These are phyloP conservation scores for Cyclophora albipunctata DNA, from an alignment of 2,888 invertebrate genomes.

Conservation along the genomic window DNA sequence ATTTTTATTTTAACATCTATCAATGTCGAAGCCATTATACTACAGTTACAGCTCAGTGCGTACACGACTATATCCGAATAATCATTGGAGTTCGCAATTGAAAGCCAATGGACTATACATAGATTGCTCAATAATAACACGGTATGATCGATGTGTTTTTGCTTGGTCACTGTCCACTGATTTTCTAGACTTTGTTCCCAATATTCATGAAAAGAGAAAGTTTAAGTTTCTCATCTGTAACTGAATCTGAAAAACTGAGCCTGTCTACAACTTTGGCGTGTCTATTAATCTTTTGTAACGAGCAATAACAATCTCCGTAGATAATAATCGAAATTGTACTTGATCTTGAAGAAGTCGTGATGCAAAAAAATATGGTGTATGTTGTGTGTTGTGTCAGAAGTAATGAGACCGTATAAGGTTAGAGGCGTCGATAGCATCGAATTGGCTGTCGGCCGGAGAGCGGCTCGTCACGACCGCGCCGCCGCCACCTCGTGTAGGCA, in stretches of 20 bases:
- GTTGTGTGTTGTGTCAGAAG: constrained; percentile 29
- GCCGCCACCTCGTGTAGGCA: constrained; percentile 49
- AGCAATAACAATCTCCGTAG: too few species aligned
- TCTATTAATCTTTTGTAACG: too few species aligned
- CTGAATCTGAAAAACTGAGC: too few species aligned
- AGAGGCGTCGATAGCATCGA: constrained; percentile 44
- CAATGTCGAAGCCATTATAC: too few species aligned
- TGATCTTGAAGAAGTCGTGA: constrained; percentile 29
- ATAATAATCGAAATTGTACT: constrained; percentile 7
- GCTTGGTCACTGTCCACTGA: constrained; percentile 30
- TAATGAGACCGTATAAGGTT: constrained; percentile 30
- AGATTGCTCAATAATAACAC: constrained; percentile 28
- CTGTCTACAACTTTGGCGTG: too few species aligned
- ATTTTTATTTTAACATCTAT: too few species aligned
- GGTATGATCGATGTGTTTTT: constrained; percentile 40
- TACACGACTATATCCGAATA: too few species aligned
- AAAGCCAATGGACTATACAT: neutral
- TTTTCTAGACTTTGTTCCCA: constrained; percentile 37
- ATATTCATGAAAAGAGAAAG: constrained; percentile 43
- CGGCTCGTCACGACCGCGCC: constrained; percentile 52
- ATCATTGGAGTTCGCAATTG: too few species aligned
- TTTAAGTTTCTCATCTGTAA: constrained; percentile 4
- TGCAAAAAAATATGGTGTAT: constrained; percentile 17
- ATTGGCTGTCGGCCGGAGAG: constrained; percentile 40
- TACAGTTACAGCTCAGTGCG: too few species aligned